phyloP scores from a whole-genome alignment of 2,797 vertebrate genomes.

The Molossus alvarezi region DNA sequence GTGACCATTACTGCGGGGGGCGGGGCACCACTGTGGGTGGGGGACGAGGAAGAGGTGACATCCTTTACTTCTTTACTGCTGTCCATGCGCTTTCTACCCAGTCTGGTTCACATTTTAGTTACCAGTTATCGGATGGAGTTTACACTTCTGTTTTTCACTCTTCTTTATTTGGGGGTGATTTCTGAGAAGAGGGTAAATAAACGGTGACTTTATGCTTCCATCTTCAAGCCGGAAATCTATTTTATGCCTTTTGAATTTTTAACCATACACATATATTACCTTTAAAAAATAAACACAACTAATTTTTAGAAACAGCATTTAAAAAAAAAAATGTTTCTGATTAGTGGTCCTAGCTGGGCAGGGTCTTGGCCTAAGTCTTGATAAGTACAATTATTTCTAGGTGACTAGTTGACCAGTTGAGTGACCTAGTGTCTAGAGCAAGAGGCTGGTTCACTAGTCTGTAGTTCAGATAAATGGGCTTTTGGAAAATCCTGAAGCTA shows the following conservation, averaged over 20 bases:
- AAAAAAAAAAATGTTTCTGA: not conserved
- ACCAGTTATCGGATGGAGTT: not conserved
- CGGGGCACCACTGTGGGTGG: no score
- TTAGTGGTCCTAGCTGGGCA: not conserved
- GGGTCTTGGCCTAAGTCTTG: not conserved
- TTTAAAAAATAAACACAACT: constrained; percentile 48
- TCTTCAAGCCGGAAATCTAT: not conserved
- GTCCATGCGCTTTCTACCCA: not conserved
- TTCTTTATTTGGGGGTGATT: not conserved
- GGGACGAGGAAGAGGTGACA: not conserved
- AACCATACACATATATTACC: not conserved
- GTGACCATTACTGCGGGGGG: not conserved
- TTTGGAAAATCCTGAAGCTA: not conserved
- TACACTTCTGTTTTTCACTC: not conserved
- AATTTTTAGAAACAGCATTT: not conserved
- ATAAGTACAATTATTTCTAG: not conserved
- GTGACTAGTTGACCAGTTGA: not conserved
- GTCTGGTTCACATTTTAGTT: not conserved
- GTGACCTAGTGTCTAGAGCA: not conserved
- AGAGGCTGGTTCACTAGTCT: not conserved
- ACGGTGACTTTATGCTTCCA: not conserved
- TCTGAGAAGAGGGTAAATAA: constrained; percentile 19
- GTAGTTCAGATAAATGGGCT: not conserved
- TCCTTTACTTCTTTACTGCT: not conserved
- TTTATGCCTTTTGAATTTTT: constrained; percentile 16